phyloP scores from a whole-genome alignment of 1,140 invertebrate species.

The Drosophila cardini region DNA sequence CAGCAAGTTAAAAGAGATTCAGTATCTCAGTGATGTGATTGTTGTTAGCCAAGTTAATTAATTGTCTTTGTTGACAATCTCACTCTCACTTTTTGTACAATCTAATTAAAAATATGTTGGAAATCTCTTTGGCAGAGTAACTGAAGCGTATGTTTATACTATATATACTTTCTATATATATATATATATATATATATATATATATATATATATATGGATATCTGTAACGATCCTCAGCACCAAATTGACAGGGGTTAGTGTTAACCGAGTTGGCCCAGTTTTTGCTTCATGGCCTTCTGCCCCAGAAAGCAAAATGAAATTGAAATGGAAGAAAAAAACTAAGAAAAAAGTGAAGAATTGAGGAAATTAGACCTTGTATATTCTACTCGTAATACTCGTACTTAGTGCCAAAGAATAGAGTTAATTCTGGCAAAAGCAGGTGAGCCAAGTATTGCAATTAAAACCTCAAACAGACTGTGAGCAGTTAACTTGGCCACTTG shows the following conservation, averaged over 20 bases:
- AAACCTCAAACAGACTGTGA: slow-evolving; percentile 56
- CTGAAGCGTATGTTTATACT: slow-evolving; percentile 8
- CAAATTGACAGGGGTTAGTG: background rate
- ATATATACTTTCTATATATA: background rate
- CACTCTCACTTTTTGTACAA: slow-evolving; percentile 22
- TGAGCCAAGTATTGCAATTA: slow-evolving; percentile 39
- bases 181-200: background rate
- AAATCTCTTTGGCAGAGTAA: background rate
- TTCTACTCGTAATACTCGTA: background rate
- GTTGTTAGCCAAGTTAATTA: slow-evolving; percentile 13
- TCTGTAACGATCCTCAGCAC: too few species aligned
- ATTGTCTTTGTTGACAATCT: slow-evolving; percentile 19
- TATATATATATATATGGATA: background rate
- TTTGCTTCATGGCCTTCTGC: slow-evolving; percentile 1
- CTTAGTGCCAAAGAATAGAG: slow-evolving; percentile 34
- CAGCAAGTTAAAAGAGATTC: slow-evolving; percentile 2
- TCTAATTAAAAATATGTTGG: background rate
- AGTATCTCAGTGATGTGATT: background rate
- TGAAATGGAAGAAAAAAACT: slow-evolving; percentile 2
- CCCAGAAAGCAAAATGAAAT: slow-evolving; percentile 29
- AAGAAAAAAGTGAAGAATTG: background rate
- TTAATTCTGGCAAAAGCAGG: slow-evolving; percentile 40
- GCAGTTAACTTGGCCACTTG: slow-evolving; percentile 39
- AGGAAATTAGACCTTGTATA: slow-evolving; percentile 23
- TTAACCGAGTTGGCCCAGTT: slow-evolving; percentile 6